Base-by-base conservation (phyloP, 2,797 vertebrate species). In the Peromyscus eremicus region DNA sequence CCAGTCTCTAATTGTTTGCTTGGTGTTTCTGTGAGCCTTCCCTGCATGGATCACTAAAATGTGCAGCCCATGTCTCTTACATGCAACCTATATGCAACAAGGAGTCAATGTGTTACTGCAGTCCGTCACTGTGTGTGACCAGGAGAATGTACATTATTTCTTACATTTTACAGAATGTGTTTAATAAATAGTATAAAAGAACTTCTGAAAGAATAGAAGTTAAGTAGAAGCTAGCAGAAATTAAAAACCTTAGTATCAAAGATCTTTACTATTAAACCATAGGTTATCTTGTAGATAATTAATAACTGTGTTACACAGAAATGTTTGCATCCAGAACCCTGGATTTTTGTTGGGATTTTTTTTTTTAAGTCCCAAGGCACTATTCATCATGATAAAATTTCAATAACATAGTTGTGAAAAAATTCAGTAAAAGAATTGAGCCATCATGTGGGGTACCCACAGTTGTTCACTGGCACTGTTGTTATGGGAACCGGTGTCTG, bases 171-270 rank as follows among this genome's bases (percentile, higher is more conserved):
- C 96, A 80, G 0, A 0, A 85, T 97, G 32, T 92, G 46, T 96
- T 96, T 91, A 92, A 97, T 96, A 97, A 97, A 89, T 19, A 37
- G 32, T 77, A 29, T 94, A 95, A 98, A 97, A 95, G 95, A 91
- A 57, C 82, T 94, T 86, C 83, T 11, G 77, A 94, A 95, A 97
- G 87, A 92, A 83, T 34, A 21, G 49, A 49, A 49, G 62, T 60
- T 95, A 92, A 57, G 43, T 88, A 76, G 76, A 25, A 88, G 87
- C 43, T 93, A 55, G 68, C 46, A 49, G 70, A 97, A 98, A 68
- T 86, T 91, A 37, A 97, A 98, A 68, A n/a, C 60, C 83, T 1
- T 91, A 73, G 93, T 81, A 96, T 90, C 55, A 84, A 66, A 93
- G 66, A 40, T 93, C 49, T 91, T 90, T 94, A 83, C 68, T 94